These are phyloP conservation scores for Autographa gamma DNA, from an alignment of 2,888 invertebrate species.

Conservation along the genomic window DNA sequence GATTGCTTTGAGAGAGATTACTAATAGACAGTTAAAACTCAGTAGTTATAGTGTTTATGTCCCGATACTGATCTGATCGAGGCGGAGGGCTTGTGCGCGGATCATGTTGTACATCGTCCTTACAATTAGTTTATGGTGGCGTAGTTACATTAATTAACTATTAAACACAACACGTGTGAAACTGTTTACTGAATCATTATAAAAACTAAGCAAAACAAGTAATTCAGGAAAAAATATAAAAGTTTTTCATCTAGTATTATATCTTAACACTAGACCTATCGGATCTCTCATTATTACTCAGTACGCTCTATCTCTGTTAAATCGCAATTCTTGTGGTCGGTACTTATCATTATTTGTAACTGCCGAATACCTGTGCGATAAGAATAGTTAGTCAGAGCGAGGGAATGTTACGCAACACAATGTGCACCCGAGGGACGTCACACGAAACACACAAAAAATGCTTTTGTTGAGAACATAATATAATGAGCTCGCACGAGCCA, in stretches of 20 bases:
- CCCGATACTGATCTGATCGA: not conserved
- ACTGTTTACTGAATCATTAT: too few species aligned
- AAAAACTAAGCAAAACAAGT: too few species aligned
- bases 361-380: constrained; percentile 16
- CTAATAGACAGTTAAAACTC: not conserved
- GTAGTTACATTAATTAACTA: not conserved
- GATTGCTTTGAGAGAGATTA: too few species aligned
- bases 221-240: too few species aligned
- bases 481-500: constrained; percentile 48
- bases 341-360: constrained; percentile 8
- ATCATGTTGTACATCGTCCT: not conserved
- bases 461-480: constrained; percentile 17
- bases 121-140: not conserved
- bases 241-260: not conserved
- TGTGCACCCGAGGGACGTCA: constrained; percentile 7
- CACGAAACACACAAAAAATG: constrained; percentile 25
- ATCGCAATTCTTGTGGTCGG: not conserved
- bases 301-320: not conserved
- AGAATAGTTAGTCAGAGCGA: constrained; percentile 30
- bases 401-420: constrained; percentile 18
- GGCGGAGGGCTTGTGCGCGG: not conserved
- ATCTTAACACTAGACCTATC: not conserved
- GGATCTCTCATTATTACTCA: not conserved
- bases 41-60: too few species aligned
- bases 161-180: too few species aligned